Conservation (phyloP, 1,140 invertebrate genomes). For the Colletes latitarsis region DNA sequence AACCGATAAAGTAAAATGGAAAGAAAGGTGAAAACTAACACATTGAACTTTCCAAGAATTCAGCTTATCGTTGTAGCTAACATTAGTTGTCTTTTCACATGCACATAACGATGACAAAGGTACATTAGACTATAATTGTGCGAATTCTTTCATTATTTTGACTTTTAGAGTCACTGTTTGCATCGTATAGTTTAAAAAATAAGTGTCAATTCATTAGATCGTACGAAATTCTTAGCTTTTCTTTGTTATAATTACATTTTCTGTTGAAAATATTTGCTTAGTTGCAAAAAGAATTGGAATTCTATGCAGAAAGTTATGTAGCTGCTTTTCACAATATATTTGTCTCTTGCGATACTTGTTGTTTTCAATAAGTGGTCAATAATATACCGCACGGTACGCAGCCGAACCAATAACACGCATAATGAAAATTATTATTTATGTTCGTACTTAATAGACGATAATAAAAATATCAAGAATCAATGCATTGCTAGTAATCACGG, state of each 20-base stretch:
- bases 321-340: neutral
- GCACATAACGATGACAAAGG: slow-evolving; percentile 14
- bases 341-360: neutral
- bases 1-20: neutral
- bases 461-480: neutral
- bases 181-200: neutral
- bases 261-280: neutral
- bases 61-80: neutral
- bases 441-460: neutral
- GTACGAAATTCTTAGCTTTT: neutral
- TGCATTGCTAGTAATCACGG: too few species aligned
- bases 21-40: neutral
- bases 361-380: too few species aligned
- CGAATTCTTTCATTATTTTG: slow-evolving; percentile 12
- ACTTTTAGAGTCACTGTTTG: neutral
- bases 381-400: too few species aligned
- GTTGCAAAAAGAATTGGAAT: neutral
- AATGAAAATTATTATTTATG: too few species aligned
- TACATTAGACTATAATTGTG: slow-evolving; percentile 2
- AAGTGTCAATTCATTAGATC: neutral
- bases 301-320: neutral
- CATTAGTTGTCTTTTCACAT: neutral
- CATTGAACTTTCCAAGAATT: neutral
- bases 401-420: too few species aligned
- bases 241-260: neutral